Evolutionary conservation across 2,797 vertebrate genomes (phyloP).

Genomic region (Falco concolor): DNA sequence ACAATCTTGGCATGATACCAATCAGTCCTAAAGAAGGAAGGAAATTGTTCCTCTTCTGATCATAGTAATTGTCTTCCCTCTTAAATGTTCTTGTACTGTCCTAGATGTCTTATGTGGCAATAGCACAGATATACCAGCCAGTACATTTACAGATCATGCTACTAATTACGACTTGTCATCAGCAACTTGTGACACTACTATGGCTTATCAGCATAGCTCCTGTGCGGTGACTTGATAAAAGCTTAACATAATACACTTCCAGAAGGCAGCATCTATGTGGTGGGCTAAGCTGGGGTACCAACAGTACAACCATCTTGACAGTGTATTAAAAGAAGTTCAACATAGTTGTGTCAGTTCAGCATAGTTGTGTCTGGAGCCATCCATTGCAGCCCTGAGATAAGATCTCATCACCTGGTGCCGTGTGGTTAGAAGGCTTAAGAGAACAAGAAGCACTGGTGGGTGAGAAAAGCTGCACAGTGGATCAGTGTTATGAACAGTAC

Average conservation of each 20-base stretch:
- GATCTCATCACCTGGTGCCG: neutral
- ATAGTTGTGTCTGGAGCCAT: neutral
- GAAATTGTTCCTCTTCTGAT: neutral
- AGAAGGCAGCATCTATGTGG: neutral
- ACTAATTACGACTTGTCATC: neutral
- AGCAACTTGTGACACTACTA: neutral
- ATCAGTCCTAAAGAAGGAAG: neutral
- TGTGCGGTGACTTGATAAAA: neutral
- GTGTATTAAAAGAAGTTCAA: neutral
- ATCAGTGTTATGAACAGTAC: neutral
- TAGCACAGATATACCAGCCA: neutral
- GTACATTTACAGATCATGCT: neutral
- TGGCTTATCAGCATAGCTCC: neutral
- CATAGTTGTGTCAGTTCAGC: neutral
- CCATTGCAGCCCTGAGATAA: neutral
- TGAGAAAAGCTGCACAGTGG: neutral
- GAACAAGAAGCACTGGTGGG: neutral
- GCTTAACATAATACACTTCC: neutral
- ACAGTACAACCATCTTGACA: neutral
- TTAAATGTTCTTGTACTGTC: neutral
- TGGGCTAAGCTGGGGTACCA: neutral
- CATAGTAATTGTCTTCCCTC: neutral
- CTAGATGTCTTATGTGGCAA: neutral
- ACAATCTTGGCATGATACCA: neutral
- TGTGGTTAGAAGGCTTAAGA: neutral